A percentile compares a stretch with the other conserved stretches of the same genome.
Conservation (phyloP, 2,888 invertebrate genomes). For the Nymphalis urticae region DNA sequence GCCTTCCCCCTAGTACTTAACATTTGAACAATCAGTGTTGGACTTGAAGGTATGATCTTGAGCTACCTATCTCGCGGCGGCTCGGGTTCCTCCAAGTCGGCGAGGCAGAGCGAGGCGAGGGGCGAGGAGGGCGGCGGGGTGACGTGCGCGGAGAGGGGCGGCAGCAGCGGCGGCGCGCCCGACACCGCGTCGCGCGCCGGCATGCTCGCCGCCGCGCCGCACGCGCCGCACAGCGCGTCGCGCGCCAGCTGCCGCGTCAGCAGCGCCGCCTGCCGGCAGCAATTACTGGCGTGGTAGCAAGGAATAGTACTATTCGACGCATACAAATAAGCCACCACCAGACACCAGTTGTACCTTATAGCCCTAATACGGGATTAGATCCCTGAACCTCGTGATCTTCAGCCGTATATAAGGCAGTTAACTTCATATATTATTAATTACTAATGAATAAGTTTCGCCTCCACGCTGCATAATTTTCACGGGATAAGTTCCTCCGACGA, state of each 20-base stretch:
- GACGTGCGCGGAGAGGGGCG: conserved; percentile 44
- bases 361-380: too few species aligned
- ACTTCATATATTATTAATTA: too few species aligned
- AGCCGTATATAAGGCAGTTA: too few species aligned
- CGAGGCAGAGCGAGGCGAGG: conserved; percentile 36
- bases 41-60: neutral
- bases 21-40: neutral
- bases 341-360: too few species aligned
- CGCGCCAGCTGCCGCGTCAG: conserved; percentile 54
- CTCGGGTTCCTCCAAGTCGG: conserved; percentile 31
- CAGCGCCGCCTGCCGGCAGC: conserved; percentile 55
- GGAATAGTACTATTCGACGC: too few species aligned
- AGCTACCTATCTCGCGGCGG: conserved; percentile 32
- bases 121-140: conserved; percentile 18
- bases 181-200: conserved; percentile 39
- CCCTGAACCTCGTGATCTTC: too few species aligned
- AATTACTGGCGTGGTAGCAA: neutral
- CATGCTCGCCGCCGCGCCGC: conserved; percentile 55
- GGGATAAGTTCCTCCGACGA: too few species aligned
- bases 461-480: too few species aligned
- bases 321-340: too few species aligned
- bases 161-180: conserved; percentile 49
- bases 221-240: conserved; percentile 56
- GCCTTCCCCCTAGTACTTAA: too few species aligned
- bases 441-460: too few species aligned